A percentile compares a stretch with the other conserved stretches of the same genome.
These are phyloP conservation scores for Gobius niger DNA, from an alignment of 2,113 vertebrate species.

Conservation along the genomic window DNA sequence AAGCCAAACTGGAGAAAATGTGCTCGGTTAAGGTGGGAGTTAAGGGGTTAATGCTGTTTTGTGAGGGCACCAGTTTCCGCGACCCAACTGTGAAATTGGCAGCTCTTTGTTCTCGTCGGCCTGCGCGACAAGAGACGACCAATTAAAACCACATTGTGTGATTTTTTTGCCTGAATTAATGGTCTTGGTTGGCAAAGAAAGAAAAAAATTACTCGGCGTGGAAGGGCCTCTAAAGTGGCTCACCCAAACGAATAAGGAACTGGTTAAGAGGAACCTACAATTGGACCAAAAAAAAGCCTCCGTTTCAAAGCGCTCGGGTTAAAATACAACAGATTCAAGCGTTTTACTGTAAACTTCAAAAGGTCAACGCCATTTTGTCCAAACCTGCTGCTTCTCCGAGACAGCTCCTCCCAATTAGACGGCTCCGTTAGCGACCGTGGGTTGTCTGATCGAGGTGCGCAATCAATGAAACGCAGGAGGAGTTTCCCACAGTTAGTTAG, in stretches of 20 bases:
- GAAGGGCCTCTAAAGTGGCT: neutral
- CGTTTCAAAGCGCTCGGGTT: neutral
- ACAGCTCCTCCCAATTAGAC: slow-evolving; percentile 9
- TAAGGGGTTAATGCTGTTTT: too few relatives aligned
- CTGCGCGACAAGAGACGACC: neutral
- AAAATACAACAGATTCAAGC: neutral
- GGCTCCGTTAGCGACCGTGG: neutral
- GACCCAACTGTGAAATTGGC: neutral
- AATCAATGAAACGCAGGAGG: slow-evolving; percentile 50
- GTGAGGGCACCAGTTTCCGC: neutral
- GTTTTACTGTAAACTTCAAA: neutral
- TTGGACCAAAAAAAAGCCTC: neutral
- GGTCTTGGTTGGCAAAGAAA: neutral
- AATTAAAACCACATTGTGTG: neutral
- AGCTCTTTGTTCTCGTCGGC: neutral
- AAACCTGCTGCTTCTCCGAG: neutral
- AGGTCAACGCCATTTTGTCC: neutral
- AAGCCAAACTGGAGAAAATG: too few relatives aligned
- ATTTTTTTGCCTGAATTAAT: neutral
- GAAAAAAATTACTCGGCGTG: neutral
- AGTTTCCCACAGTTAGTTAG: slow-evolving; percentile 35
- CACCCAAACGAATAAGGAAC: neutral
- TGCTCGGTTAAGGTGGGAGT: too few relatives aligned
- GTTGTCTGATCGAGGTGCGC: slow-evolving; percentile 26
- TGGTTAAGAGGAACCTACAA: neutral